Evolutionary conservation across 2,888 invertebrate species (phyloP), one percentile per base, ranked within the genome.

Genomic region (Nomada lathburiana): DNA sequence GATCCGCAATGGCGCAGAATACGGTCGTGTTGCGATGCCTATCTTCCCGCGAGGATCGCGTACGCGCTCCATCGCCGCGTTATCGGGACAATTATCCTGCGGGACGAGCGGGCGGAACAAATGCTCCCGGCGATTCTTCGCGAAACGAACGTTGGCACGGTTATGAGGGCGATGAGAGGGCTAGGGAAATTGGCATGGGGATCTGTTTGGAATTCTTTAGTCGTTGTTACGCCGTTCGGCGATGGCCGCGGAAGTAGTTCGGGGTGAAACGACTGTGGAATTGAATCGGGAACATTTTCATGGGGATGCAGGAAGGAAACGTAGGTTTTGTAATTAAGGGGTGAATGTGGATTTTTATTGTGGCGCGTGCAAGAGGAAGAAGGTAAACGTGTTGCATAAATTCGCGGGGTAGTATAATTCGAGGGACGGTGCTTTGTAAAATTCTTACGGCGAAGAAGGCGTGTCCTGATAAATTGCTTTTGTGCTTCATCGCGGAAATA

Each of bases 1-100:
- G 82, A 82, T 75, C 79, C 68, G 78, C 76, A 76, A 80, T 80
- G 64, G 81, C 52, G 76, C 72, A 44, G 78, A 69, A 75, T 72
- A 74, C 76, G 63, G 53, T 36, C 70, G 70, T 18, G 70, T 29
- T 29, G 57, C 75, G 83, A 82, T 83, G 20, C 65, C 69, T 76
- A 83, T 83, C 83, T 78, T 4, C 64, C 65, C 59, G 62, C 4
- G 62, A 71, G 70, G 59, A 68, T 69, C 68, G 69, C 59, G 68
- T 53, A 65, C 69, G 57, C 78, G 65, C 44, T 59, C 75, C 69
- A 75, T 82, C 68, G 62, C 23, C 47, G 72, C 65, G 75, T 73
- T 83, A 82, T 79, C 83, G 60, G 65, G 29, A 68, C 72, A 76
- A 76, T 76, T 79, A 76, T 72, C 82, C 68, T 53, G 75, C 52